These are phyloP conservation scores for Microhierax caerulescens DNA, from an alignment of 2,797 vertebrate genomes.

Conservation along the genomic window DNA sequence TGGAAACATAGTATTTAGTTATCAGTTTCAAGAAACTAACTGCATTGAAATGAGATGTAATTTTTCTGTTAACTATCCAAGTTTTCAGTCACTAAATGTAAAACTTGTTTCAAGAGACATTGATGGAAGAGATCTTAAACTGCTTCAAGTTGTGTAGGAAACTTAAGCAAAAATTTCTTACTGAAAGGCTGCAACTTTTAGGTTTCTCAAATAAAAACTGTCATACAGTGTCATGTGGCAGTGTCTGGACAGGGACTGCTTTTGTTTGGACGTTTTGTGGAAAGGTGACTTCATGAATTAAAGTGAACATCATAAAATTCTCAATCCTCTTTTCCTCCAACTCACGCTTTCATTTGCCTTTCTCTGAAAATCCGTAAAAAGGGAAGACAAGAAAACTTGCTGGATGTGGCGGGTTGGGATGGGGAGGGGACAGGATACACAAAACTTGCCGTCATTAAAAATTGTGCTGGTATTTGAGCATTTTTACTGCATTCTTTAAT, in stretches of 20 bases:
- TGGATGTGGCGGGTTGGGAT: background rate
- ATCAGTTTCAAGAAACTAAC: background rate
- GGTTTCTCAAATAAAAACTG: background rate
- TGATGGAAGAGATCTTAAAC: background rate
- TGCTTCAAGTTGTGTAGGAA: background rate
- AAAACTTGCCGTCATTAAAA: background rate
- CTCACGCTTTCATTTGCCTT: background rate
- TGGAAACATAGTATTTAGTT: background rate
- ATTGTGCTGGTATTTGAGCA: background rate
- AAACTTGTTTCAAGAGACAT: background rate
- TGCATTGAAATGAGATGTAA: background rate
- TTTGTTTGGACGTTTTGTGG: background rate
- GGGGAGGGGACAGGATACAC: background rate
- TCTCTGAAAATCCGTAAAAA: conserved; percentile 6
- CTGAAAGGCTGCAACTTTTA: background rate
- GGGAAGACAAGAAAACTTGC: too few species aligned
- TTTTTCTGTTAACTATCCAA: background rate
- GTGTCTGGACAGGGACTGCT: background rate
- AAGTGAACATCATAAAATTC: background rate
- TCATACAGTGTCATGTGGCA: background rate
- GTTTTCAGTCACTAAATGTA: background rate
- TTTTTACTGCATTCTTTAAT: background rate
- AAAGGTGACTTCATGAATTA: background rate
- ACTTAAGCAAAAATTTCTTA: background rate
- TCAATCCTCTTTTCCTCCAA: background rate